These are phyloP conservation scores for Globodera rostochiensis DNA, from an alignment of 1,140 invertebrate genomes.

Conservation along the genomic window DNA sequence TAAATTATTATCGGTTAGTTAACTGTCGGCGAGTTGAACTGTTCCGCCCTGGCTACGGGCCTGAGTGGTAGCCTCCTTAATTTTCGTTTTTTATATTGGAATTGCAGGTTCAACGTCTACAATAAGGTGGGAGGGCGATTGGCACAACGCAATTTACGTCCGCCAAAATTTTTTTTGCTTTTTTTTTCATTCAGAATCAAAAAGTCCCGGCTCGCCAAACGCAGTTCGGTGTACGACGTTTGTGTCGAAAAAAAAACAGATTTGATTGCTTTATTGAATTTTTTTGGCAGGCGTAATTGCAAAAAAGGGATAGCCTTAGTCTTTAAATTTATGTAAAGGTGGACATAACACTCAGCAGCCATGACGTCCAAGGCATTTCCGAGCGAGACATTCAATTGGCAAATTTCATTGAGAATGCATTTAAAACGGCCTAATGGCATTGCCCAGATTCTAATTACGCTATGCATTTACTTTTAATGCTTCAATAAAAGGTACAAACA, in stretches of 20 bases:
- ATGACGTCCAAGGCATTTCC: conserved; percentile 53
- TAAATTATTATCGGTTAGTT: too few species aligned
- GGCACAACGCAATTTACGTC: too few species aligned
- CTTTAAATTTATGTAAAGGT: conserved; percentile 33
- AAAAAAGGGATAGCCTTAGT: conserved; percentile 10
- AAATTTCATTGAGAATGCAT: conserved; percentile 45
- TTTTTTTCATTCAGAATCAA: too few species aligned
- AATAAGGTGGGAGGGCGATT: conserved; percentile 77
- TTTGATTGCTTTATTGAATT: not conserved
- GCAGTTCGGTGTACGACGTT: too few species aligned
- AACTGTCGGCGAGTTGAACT: too few species aligned
- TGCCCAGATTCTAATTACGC: not conserved
- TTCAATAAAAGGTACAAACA: not conserved
- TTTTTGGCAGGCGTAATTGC: not conserved
- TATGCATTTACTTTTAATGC: conserved; percentile 3
- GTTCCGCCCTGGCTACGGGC: too few species aligned
- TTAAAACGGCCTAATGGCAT: not conserved
- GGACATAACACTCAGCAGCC: conserved; percentile 48
- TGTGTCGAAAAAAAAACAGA: too few species aligned
- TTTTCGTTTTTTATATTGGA: too few species aligned
- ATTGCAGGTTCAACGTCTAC: conserved; percentile 84
- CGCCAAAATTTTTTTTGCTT: too few species aligned
- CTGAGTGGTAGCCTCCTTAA: too few species aligned
- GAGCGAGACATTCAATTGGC: conserved; percentile 47
- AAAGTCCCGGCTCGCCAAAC: too few species aligned